Evolutionary conservation across 2,797 vertebrate species (phyloP), one percentile per base, ranked within the genome.

Genomic region (Enoplosus armatus): DNA sequence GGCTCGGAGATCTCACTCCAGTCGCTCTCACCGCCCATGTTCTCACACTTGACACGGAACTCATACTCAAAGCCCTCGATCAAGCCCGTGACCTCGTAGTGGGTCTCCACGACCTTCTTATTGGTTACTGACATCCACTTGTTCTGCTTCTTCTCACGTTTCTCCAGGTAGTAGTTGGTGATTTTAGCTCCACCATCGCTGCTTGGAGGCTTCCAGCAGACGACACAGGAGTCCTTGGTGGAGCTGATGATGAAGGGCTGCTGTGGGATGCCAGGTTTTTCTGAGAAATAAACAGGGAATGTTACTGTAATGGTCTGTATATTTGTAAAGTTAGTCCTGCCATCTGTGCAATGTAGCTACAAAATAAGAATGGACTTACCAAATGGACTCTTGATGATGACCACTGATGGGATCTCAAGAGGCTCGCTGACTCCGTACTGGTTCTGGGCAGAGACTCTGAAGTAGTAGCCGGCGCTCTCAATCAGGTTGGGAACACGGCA

Each of bases 21-120:
- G 79, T 98, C 97, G 20, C 98, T 99, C 93, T 99, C 98, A 35
- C 98, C 98, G 1, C 98, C 98, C 69, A 97, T 94, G 88, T 99
- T 99, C 94, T 97, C 97, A 94, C 98, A 99, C 94, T 99, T 99
- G 68, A 99, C 97, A 65, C 97, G 98, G 96, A 99, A 99, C 82
- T 99, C 98, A 11, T 99, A 99, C 93, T 99, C 98, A 68, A 99
- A 98, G 92, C 96, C 97, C 95, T 98, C 97, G 87, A 99, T 97
- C 91, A 99, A 95, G 79, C 95, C 96, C 80, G 81, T 96, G 83
- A 97, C 97, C 69, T 96, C 95, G 45, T 94, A 98, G 50, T 83
- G 95, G 0, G 98, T 98, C 93, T 99, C 98, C 53, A 83, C 94
- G 64, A 99, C 96, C 92, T 97, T 96, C 82, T 97, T 96, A 43